Evolutionary conservation across 2,888 invertebrate genomes (phyloP).

Genomic region (Dasypogon diadema): DNA sequence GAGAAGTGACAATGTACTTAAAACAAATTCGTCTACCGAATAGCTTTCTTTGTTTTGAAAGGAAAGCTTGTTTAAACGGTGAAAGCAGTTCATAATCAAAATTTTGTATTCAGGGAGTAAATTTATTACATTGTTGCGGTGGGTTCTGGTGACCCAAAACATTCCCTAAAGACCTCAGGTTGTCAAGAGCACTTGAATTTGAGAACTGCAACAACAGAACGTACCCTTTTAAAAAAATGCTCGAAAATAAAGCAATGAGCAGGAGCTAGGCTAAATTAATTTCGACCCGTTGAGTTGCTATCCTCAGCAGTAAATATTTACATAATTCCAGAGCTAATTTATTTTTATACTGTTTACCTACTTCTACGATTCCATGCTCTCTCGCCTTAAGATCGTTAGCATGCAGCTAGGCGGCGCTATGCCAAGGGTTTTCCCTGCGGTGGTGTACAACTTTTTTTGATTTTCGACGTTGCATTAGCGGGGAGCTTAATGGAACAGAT

Average conservation of each 20-base stretch:
- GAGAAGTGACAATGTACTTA: no score
- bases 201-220: neutral
- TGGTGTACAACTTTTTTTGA: constrained; percentile 26
- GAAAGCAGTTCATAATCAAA: neutral
- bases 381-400: constrained; percentile 6
- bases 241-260: constrained; percentile 27
- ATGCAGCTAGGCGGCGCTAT: neutral
- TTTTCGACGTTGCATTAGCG: constrained; percentile 48
- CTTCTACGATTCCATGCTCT: neutral
- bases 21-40: no score
- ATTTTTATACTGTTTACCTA: constrained; percentile 51
- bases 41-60: no score
- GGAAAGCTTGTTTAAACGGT: no score
- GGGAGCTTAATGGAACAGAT: constrained; percentile 48
- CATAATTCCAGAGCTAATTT: constrained; percentile 49
- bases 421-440: constrained; percentile 14
- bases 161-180: neutral
- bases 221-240: neutral
- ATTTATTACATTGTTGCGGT: neutral
- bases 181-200: constrained; percentile 18
- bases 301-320: constrained; percentile 49
- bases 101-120: neutral
- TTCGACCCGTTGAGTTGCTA: constrained; percentile 39
- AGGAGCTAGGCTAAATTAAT: constrained; percentile 40
- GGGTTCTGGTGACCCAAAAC: neutral